phyloP scores from a whole-genome alignment of 2,113 vertebrate species.

The Mionectes macconnelli region DNA sequence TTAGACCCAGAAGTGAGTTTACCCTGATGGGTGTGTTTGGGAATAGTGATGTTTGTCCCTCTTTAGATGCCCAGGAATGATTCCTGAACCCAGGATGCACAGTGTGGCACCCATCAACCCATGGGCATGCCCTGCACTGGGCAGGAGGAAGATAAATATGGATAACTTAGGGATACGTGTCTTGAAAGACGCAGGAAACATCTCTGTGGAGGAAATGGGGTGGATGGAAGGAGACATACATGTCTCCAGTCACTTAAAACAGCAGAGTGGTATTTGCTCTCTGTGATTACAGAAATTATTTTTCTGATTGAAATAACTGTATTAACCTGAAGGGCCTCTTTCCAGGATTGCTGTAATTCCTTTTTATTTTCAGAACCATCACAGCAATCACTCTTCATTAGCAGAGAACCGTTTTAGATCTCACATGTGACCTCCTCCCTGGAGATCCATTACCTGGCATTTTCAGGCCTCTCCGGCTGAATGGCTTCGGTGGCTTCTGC shows the following conservation, averaged over 20 bases:
- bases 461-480: background rate
- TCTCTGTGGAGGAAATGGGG: background rate
- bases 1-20: background rate
- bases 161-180: fast-evolving
- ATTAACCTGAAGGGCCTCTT: background rate
- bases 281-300: background rate
- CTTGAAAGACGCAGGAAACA: background rate
- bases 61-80: background rate
- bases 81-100: background rate
- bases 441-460: background rate
- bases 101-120: background rate
- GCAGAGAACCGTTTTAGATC: background rate
- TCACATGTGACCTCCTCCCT: background rate
- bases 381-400: background rate
- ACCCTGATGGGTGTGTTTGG: background rate
- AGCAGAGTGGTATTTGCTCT: background rate
- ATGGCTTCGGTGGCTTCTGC: background rate
- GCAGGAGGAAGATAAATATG: fast-evolving
- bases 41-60: fast-evolving
- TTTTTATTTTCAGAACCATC: background rate
- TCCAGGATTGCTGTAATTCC: background rate
- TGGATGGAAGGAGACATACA: background rate
- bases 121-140: background rate
- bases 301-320: background rate
- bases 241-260: background rate